These are phyloP conservation scores for Melitaea cinxia DNA, from an alignment of 1,140 invertebrate genomes.

Conservation along the genomic window DNA sequence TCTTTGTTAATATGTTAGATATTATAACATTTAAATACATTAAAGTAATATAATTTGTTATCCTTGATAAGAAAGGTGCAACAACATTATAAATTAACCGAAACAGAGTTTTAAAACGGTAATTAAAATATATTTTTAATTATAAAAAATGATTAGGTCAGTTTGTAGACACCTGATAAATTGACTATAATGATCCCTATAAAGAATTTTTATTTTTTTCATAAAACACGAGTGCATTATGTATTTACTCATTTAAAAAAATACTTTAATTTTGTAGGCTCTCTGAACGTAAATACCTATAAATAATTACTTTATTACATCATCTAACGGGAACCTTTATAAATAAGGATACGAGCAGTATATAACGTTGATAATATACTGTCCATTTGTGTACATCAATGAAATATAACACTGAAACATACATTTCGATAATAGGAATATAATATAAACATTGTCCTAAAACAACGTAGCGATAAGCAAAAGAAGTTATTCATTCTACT, in stretches of 20 bases:
- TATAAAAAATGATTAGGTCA: constrained; percentile 14
- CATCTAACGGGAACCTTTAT: constrained; percentile 9
- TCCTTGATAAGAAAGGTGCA: background rate
- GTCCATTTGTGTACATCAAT: constrained; percentile 21
- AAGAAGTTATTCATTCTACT: constrained; percentile 21
- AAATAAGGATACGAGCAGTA: constrained; percentile 7
- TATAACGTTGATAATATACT: constrained; percentile 10
- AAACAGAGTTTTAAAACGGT: background rate
- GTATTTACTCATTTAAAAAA: constrained; percentile 28
- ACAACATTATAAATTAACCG: background rate
- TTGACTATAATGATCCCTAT: constrained; percentile 38
- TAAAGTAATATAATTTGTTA: background rate
- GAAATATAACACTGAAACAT: constrained; percentile 24
- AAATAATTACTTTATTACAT: constrained; percentile 17
- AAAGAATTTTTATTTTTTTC: constrained; percentile 17
- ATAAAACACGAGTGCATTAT: constrained; percentile 14
- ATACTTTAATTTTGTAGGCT: constrained; percentile 32
- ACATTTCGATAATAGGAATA: constrained; percentile 20
- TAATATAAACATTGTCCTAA: constrained; percentile 35
- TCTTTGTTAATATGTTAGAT: constrained; percentile 13
- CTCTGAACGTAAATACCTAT: constrained; percentile 15
- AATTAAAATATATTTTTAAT: constrained; percentile 1
- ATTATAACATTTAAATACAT: constrained; percentile 7
- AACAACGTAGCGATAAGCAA: constrained; percentile 37
- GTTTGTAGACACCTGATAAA: constrained; percentile 33